Evolutionary conservation across 2,797 vertebrate genomes (phyloP).

Genomic region (Molossus molossus): DNA sequence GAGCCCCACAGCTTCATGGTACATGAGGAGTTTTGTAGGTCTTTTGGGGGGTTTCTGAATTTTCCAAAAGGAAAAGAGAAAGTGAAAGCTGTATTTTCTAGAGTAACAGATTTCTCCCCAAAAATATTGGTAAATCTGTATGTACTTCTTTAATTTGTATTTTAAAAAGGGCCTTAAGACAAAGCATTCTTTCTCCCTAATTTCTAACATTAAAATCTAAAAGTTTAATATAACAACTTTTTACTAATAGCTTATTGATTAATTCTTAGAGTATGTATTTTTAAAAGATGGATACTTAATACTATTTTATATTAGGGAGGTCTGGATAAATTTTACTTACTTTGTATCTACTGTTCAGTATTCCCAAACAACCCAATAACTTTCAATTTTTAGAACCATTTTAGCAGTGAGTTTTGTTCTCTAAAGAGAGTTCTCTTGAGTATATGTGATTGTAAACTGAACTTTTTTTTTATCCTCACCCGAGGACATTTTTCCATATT

Average conservation of each 20-base stretch:
- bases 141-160: slow-evolving; percentile 34
- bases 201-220: slow-evolving; percentile 55
- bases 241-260: neutral
- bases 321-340: neutral
- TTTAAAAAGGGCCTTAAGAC: slow-evolving; percentile 48
- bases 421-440: slow-evolving; percentile 34
- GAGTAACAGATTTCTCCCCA: neutral
- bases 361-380: neutral
- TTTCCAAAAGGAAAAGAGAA: slow-evolving; percentile 48
- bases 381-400: slow-evolving; percentile 35
- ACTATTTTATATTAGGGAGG: neutral
- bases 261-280: neutral
- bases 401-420: slow-evolving; percentile 14
- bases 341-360: neutral
- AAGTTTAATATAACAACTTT: slow-evolving; percentile 51
- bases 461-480: no score
- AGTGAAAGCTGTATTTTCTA: neutral
- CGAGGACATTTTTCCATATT: no score
- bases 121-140: neutral
- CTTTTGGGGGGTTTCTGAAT: slow-evolving; percentile 59
- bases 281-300: slow-evolving; percentile 19
- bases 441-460: neutral
- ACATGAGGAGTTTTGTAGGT: slow-evolving; percentile 22
- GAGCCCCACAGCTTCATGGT: slow-evolving; percentile 58
- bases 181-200: slow-evolving; percentile 24